These are phyloP conservation scores for Andrena chrysosceles DNA, from an alignment of 2,888 invertebrate genomes.

Conservation along the genomic window DNA sequence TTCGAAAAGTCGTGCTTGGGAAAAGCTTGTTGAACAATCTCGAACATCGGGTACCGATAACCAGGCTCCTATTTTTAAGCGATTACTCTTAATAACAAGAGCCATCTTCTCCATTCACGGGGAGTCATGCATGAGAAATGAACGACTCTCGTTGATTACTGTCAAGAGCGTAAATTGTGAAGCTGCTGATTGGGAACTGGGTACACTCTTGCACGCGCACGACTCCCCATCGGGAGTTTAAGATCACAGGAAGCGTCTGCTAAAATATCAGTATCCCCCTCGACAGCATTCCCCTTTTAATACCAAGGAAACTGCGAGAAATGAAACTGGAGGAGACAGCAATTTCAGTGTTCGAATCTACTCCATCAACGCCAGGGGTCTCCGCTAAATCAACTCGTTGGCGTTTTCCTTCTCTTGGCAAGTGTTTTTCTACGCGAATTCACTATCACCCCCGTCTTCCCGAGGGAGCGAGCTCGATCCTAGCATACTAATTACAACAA, in stretches of 20 bases:
- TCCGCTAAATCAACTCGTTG: constrained; percentile 2
- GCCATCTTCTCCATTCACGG: constrained; percentile 20
- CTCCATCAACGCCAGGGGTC: not conserved
- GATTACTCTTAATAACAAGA: constrained; percentile 17
- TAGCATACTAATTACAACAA: constrained; percentile 34
- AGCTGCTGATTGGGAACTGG: not conserved
- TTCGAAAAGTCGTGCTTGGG: not conserved
- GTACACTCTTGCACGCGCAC: not conserved
- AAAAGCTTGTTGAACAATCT: constrained; percentile 22
- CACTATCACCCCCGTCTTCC: not conserved
- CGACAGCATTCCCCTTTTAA: not conserved
- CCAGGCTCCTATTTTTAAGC: constrained; percentile 9
- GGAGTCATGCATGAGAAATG: not conserved
- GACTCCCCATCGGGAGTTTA: too few relatives aligned
- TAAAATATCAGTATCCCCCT: not conserved
- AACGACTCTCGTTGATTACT: constrained; percentile 34
- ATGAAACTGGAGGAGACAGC: not conserved
- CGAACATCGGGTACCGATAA: constrained; percentile 19
- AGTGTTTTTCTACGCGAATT: constrained; percentile 7
- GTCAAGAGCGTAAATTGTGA: constrained; percentile 21
- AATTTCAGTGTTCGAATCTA: constrained; percentile 4
- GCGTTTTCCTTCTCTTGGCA: constrained; percentile 10
- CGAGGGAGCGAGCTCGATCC: not conserved
- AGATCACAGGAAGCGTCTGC: too few relatives aligned
- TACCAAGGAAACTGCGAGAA: not conserved